Conservation (phyloP, 2,113 vertebrate species). For the Podilymbus podiceps region DNA sequence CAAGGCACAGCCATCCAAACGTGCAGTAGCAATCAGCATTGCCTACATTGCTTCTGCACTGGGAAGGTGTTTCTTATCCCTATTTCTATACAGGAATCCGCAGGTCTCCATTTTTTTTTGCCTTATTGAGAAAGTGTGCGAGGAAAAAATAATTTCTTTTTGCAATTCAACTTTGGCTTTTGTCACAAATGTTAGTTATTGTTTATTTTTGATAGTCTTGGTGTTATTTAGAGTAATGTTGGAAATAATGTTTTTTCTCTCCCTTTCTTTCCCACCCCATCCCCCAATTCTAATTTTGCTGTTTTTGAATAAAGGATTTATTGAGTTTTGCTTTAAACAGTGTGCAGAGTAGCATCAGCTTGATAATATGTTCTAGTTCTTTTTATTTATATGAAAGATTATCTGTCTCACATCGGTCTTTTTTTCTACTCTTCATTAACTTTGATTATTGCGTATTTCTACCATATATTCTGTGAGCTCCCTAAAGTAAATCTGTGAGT, state of each 20-base stretch:
- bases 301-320: not conserved
- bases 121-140: not conserved
- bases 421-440: not conserved
- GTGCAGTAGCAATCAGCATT: not conserved
- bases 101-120: not conserved
- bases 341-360: not conserved
- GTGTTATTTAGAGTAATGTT: not conserved
- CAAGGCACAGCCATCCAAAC: not conserved
- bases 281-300: not conserved
- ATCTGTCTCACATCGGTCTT: not conserved
- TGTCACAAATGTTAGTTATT: not conserved
- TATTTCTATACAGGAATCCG: not conserved
- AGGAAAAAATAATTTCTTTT: not conserved
- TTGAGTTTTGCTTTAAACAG: not conserved
- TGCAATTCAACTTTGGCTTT: not conserved
- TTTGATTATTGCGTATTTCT: not conserved
- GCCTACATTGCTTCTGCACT: not conserved
- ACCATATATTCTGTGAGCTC: not conserved
- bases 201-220: not conserved
- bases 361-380: not conserved
- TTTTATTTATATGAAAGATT: not conserved
- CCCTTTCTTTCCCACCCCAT: accelerated
- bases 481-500: not conserved
- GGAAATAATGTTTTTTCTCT: not conserved
- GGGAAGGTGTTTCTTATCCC: not conserved